A percentile compares a stretch with the other conserved stretches of the same genome.
These are phyloP conservation scores for Chelidonichthys spinosus DNA, from an alignment of 2,797 vertebrate genomes.

Conservation along the genomic window DNA sequence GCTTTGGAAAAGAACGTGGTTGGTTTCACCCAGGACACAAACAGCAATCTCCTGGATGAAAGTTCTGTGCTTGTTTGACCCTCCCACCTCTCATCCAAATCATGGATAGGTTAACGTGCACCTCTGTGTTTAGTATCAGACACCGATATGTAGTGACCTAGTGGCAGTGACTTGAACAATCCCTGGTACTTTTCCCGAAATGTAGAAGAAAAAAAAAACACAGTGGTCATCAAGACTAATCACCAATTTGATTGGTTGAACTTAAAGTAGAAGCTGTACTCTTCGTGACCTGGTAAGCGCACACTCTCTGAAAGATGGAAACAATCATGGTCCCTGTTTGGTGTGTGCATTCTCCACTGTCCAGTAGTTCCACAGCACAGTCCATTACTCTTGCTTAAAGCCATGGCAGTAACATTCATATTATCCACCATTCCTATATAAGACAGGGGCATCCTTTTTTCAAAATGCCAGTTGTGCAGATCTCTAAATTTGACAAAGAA, in stretches of 20 bases:
- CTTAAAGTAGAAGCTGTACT: not conserved
- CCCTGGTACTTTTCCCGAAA: not conserved
- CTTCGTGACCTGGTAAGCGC: not conserved
- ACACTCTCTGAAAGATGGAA: constrained; percentile 1
- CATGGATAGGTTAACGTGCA: not conserved
- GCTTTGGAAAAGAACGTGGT: not conserved
- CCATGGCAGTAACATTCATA: constrained; percentile 45
- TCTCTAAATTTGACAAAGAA: constrained; percentile 70
- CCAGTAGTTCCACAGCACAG: constrained; percentile 13
- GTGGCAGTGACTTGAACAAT: not conserved
- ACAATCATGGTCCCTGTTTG: not conserved
- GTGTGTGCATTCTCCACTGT: constrained; percentile 23
- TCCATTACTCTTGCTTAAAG: constrained; percentile 49
- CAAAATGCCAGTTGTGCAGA: constrained; percentile 65
- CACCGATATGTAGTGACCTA: not conserved
- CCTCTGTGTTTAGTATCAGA: not conserved
- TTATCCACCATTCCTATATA: constrained; percentile 42
- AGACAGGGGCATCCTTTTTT: constrained; percentile 39
- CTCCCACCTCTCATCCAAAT: not conserved
- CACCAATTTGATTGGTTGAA: not conserved
- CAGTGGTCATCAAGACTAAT: not conserved
- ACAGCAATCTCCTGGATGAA: too few relatives aligned
- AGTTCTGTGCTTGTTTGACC: too few relatives aligned
- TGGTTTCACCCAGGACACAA: not conserved
- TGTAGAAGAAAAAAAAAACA: not conserved